These are phyloP conservation scores for Hypanus sabinus DNA, from an alignment of 2,113 vertebrate genomes.

Conservation along the genomic window DNA sequence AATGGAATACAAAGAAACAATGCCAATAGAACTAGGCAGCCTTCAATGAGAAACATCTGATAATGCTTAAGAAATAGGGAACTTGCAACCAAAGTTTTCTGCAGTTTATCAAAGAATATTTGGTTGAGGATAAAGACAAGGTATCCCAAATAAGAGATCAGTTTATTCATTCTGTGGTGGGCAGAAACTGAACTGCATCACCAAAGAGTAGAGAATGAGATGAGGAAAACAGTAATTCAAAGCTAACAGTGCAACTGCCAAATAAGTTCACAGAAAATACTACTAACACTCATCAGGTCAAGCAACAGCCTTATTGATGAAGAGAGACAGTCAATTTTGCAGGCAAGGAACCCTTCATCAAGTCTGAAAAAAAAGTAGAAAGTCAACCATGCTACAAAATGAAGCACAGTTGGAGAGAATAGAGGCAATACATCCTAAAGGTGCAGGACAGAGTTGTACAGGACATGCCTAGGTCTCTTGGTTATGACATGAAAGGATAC, in stretches of 20 bases:
- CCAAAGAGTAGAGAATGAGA: not conserved
- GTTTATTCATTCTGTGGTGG: not conserved
- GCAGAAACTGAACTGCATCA: not conserved
- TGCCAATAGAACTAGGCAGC: not conserved
- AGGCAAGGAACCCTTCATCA: too few relatives aligned
- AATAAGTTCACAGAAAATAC: not conserved
- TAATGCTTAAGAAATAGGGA: not conserved
- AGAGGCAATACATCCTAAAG: too few relatives aligned
- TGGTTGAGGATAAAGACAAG: not conserved
- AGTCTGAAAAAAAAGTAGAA: too few relatives aligned
- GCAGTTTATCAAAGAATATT: not conserved
- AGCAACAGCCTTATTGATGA: too few relatives aligned
- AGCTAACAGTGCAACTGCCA: not conserved
- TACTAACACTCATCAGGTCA: too few relatives aligned
- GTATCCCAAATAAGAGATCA: not conserved
- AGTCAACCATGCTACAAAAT: too few relatives aligned
- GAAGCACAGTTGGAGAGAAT: too few relatives aligned
- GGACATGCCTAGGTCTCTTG: too few relatives aligned
- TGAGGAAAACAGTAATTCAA: not conserved
- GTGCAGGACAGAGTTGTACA: too few relatives aligned
- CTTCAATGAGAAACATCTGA: not conserved
- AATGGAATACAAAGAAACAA: too few relatives aligned
- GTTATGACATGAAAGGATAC: too few relatives aligned
- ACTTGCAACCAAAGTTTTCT: not conserved
- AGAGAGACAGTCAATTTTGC: too few relatives aligned